Base-by-base conservation (phyloP, 2,113 vertebrate species). In the Nematolebias whitei region DNA sequence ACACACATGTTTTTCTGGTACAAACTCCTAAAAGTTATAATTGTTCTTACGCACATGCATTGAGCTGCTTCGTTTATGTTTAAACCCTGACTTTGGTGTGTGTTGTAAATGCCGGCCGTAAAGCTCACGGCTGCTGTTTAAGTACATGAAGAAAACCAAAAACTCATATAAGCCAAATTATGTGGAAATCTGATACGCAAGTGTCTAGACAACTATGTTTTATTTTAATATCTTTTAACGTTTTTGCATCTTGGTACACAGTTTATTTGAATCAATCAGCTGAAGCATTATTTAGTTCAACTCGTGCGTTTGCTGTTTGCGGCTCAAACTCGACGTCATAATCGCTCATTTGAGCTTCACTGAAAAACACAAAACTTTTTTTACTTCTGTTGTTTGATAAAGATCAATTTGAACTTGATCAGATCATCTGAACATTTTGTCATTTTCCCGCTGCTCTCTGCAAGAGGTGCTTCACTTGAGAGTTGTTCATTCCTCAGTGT, bases 151-250 rank as follows among this genome's bases (percentile, higher is more conserved):
- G 76, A 77, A 65, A 72, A 71, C 82, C 62, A 62, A 74, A 58
- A 79, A 71, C 68, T 74, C 83, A 71, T 68, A 79, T 83, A 83
- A 85, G 81, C 64, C 59, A 57, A 12, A 45, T 87, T 87, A 87
- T 79, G 76, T 80, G 69, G 85, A 82, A 76, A 87, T 79, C 49
- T 61, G 87, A 90, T 78, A 85, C 78, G 2, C 10, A n/a, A 64
- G 67, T 68, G 87, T 90, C 87, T 86, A 88, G 86, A 88, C 86
- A 0, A 77, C 56, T 69, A n/a, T 53, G 51, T n/a, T 53, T 68
- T 50, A n/a, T n/a, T 70, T 64, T 40, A 8, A 35, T 4, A 29
- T 56, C 8, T 57, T 52, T 63, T 15, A 52, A 40, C 44, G 4
- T 44, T 44, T 4, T 5, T 51, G 12, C 7, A 50, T 60, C 48